A percentile compares a stretch with the other conserved stretches of the same genome.
These are phyloP conservation scores for Zophobas atratus DNA, from an alignment of 1,140 invertebrate genomes.

Conservation along the genomic window DNA sequence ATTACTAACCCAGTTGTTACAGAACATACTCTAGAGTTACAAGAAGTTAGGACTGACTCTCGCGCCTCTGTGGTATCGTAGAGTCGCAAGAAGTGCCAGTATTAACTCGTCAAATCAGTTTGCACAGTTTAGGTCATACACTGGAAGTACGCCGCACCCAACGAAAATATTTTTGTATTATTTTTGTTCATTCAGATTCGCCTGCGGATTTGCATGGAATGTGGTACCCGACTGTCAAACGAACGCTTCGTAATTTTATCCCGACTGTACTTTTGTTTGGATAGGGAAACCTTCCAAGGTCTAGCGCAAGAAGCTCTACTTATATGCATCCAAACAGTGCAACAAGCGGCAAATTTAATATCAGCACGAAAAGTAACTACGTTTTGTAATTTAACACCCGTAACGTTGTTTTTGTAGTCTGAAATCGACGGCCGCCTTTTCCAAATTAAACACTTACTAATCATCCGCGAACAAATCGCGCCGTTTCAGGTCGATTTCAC, in stretches of 20 bases:
- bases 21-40: slow-evolving; percentile 83
- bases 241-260: slow-evolving; percentile 97
- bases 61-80: slow-evolving; percentile 77
- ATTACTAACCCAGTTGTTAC: slow-evolving; percentile 55
- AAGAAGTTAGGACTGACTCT: slow-evolving; percentile 76
- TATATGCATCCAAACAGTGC: slow-evolving; percentile 92
- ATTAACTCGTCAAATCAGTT: slow-evolving; percentile 68
- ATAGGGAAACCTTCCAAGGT: slow-evolving; percentile 95
- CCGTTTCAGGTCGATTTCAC: slow-evolving; percentile 98
- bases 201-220: slow-evolving; percentile 96
- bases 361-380: slow-evolving; percentile 72
- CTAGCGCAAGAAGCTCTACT: slow-evolving; percentile 95
- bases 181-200: slow-evolving; percentile 60
- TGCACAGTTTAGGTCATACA: slow-evolving; percentile 65
- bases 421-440: slow-evolving; percentile 95
- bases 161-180: not conserved
- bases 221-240: slow-evolving; percentile 98
- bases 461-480: slow-evolving; percentile 97
- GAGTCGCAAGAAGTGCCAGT: slow-evolving; percentile 80
- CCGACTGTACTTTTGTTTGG: slow-evolving; percentile 95
- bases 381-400: too few relatives aligned
- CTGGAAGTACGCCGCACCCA: slow-evolving; percentile 55
- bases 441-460: slow-evolving; percentile 97
- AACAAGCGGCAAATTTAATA: slow-evolving; percentile 82
- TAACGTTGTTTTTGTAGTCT: slow-evolving; percentile 69